Evolutionary conservation across 2,113 vertebrate genomes (phyloP).

Genomic region (Microcebus tavaratra): DNA sequence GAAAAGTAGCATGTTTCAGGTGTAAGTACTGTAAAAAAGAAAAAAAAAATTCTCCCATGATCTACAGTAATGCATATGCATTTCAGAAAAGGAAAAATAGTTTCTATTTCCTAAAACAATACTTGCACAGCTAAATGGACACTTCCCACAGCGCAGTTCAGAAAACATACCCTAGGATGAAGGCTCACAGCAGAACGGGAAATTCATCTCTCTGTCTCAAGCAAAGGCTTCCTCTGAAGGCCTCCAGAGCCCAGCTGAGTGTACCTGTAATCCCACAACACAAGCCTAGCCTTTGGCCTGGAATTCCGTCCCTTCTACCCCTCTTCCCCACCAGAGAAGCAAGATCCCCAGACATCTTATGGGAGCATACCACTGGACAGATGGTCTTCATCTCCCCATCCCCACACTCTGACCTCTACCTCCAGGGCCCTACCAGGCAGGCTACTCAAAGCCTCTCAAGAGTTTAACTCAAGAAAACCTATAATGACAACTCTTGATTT

Average conservation of each 20-base stretch:
- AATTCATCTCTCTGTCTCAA: not conserved
- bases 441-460: not conserved
- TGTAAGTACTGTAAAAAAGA: not conserved
- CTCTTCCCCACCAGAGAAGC: no score
- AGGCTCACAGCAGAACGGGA: not conserved
- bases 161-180: not conserved
- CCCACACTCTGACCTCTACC: not conserved
- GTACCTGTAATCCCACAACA: rapidly evolving
- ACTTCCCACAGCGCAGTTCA: not conserved
- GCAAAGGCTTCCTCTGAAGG: not conserved
- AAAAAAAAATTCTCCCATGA: not conserved
- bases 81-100: not conserved
- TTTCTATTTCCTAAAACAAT: not conserved
- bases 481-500: not conserved
- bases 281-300: rapidly evolving
- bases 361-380: not conserved
- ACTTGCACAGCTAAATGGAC: not conserved
- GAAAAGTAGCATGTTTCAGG: not conserved
- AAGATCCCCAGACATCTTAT: not conserved
- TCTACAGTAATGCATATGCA: not conserved
- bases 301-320: not conserved
- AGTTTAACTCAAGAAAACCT: not conserved
- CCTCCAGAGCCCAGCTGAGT: not conserved
- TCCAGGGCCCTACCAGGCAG: not conserved
- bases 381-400: rapidly evolving